A percentile compares a stretch with the other conserved stretches of the same genome.
Conservation (phyloP, 2,113 vertebrate species). For the Australoheros scitulus region DNA sequence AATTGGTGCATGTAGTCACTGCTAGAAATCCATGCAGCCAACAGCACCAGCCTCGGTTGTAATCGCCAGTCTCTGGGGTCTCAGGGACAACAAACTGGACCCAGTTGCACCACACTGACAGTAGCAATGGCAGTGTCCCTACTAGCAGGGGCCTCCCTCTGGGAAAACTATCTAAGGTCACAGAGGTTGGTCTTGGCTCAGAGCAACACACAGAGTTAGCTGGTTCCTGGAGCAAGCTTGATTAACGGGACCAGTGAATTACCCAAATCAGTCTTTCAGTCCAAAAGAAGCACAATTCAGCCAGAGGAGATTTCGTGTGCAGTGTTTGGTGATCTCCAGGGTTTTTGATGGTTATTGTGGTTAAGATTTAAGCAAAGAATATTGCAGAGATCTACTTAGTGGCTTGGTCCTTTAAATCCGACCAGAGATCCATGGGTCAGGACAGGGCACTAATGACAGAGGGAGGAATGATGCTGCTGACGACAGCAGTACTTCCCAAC, state of each 20-base stretch:
- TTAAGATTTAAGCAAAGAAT: conserved; percentile 47
- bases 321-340: conserved; percentile 46
- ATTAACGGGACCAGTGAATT: conserved; percentile 44
- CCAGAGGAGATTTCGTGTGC: conserved; percentile 50
- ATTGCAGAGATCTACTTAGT: conserved; percentile 52
- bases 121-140: conserved; percentile 19
- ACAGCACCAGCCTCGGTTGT: conserved; percentile 14
- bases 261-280: conserved; percentile 25
- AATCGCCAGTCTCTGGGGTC: conserved; percentile 35
- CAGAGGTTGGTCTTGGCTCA: conserved; percentile 42
- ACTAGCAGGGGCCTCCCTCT: conserved; percentile 26
- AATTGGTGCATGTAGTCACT: conserved; percentile 55
- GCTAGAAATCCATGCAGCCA: conserved; percentile 22
- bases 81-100: conserved; percentile 35
- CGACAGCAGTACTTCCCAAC: conserved; percentile 31
- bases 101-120: background rate
- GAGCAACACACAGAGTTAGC: background rate
- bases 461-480: conserved; percentile 44
- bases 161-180: conserved; percentile 34
- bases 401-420: conserved; percentile 51
- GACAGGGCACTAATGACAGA: conserved; percentile 57
- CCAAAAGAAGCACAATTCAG: conserved; percentile 57
- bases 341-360: conserved; percentile 60
- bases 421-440: conserved; percentile 29
- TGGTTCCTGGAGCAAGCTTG: conserved; percentile 44